phyloP scores from a whole-genome alignment of 2,888 invertebrate species.

The Perizoma flavofasciatum region DNA sequence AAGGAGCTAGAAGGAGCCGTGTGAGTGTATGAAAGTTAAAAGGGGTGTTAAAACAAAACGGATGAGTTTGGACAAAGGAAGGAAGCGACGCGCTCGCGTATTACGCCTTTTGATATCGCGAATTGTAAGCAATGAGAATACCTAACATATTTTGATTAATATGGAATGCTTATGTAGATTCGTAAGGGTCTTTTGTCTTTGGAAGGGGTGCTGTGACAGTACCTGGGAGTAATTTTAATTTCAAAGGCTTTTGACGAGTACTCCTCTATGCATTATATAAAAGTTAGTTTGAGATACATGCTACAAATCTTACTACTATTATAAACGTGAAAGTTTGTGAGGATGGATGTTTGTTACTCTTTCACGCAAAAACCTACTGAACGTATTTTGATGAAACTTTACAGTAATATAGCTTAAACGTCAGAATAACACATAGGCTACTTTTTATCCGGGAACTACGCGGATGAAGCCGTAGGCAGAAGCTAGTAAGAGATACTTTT shows the following conservation, averaged over 20 bases:
- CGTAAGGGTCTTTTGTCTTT: constrained; percentile 39
- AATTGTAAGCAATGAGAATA: constrained; percentile 62
- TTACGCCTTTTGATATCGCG: constrained; percentile 73
- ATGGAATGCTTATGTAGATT: constrained; percentile 45
- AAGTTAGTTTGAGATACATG: no score
- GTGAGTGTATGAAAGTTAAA: constrained; percentile 77
- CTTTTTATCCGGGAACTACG: no score
- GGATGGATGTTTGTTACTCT: no score
- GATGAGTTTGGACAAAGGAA: constrained; percentile 81
- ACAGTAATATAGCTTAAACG: no score
- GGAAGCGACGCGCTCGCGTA: constrained; percentile 73
- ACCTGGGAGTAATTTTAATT: constrained; percentile 10
- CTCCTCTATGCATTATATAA: no score
- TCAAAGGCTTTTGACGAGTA: neutral
- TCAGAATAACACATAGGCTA: no score
- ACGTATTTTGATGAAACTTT: no score
- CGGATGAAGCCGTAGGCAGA: no score
- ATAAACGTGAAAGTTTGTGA: no score
- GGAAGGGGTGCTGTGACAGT: constrained; percentile 24
- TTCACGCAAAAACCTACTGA: no score
- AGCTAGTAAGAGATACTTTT: no score
- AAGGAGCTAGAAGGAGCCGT: constrained; percentile 63
- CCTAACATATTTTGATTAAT: constrained; percentile 82
- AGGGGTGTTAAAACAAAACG: constrained; percentile 84
- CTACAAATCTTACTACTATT: no score